These are phyloP conservation scores for Eupeodes luniger DNA, from an alignment of 2,888 invertebrate species.

Conservation along the genomic window DNA sequence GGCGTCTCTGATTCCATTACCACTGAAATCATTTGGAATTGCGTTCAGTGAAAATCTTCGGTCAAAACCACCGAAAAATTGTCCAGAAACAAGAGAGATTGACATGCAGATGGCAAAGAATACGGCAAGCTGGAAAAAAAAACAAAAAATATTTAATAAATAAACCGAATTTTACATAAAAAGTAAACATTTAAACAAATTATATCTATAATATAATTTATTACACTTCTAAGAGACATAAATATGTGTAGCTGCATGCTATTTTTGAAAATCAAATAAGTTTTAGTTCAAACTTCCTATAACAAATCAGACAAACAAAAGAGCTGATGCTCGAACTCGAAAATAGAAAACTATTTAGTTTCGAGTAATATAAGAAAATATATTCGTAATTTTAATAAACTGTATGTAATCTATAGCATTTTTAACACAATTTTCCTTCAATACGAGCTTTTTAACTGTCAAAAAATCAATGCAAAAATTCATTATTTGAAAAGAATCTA, in stretches of 20 bases:
- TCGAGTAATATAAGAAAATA: too few relatives aligned
- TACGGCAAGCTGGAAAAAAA: constrained; percentile 81
- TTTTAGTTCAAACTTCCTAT: not conserved
- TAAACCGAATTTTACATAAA: not conserved
- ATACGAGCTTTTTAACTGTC: not conserved
- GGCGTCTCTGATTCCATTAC: constrained; percentile 80
- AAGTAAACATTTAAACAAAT: not conserved
- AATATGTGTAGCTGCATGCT: too few relatives aligned
- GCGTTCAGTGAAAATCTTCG: constrained; percentile 80
- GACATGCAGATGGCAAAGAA: constrained; percentile 81
- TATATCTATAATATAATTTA: too few relatives aligned
- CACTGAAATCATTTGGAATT: constrained; percentile 77
- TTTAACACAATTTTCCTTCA: too few relatives aligned
- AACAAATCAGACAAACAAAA: constrained; percentile 9
- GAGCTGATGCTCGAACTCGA: constrained; percentile 14
- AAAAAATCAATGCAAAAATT: not conserved
- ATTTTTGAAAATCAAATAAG: not conserved
- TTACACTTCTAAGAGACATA: too few relatives aligned
- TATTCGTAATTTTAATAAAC: too few relatives aligned
- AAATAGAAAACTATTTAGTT: not conserved
- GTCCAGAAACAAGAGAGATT: constrained; percentile 81
- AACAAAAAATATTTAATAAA: constrained; percentile 35
- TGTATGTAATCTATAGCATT: too few relatives aligned
- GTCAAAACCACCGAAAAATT: constrained; percentile 81
- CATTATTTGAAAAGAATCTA: constrained; percentile 21